Conservation (phyloP, 2,888 invertebrate genomes). For the Callinectes sapidus region DNA sequence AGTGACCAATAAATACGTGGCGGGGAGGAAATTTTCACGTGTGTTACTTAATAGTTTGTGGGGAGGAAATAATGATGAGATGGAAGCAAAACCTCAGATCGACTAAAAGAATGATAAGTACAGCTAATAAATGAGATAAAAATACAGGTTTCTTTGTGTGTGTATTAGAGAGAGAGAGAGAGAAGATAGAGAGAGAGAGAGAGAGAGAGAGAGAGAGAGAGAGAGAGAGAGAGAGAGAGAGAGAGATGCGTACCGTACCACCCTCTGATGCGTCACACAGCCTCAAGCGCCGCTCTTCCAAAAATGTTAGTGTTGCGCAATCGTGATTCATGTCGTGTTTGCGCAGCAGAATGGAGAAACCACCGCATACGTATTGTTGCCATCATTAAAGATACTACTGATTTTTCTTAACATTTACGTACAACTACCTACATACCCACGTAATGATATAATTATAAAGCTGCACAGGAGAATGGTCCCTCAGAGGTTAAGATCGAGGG, state of each 20-base stretch:
- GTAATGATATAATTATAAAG: not conserved
- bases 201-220: constrained; percentile 12
- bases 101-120: no score
- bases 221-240: constrained; percentile 30
- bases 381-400: not conserved
- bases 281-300: not conserved
- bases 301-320: not conserved
- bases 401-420: not conserved
- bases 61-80: no score
- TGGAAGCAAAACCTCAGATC: no score
- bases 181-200: no score
- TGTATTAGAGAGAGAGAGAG: no score
- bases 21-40: no score
- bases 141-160: no score
- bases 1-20: no score
- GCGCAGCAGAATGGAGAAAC: not conserved
- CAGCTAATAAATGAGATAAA: no score
- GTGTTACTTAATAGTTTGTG: no score
- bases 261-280: not conserved
- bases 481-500: not conserved
- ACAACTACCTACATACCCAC: not conserved
- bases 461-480: not conserved
- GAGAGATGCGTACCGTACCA: not conserved
- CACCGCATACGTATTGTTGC: not conserved
- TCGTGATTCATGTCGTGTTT: not conserved